Base-by-base conservation (phyloP, 2,113 vertebrate genomes). In the Bungarus multicinctus region DNA sequence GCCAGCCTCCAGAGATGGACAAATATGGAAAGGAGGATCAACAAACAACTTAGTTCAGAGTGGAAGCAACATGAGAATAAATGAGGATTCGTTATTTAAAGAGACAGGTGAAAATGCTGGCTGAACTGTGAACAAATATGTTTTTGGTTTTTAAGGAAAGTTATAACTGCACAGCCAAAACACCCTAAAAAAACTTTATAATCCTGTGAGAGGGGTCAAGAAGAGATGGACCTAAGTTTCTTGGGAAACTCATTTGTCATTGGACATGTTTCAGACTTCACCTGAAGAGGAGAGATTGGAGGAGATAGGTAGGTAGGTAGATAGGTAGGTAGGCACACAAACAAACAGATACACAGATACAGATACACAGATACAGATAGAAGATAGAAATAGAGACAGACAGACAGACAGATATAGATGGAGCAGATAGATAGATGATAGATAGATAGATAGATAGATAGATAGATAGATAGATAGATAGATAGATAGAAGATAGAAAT, bases 21-120 rank as follows among this genome's bases (percentile, higher is more conserved):
- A 50, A 55, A 93, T 16, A 94, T 90, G 74, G 90, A 97, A 97
- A 93, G 47, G 94, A 96, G 93, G 90, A 85, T 88, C 85, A 93
- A 85, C 94, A 91, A 94, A 74, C 54, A 94, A 94, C 91, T 94
- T 23, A 6, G 81, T 0, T 53, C 2, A 88, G 89, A 92, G 90
- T 87, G 88, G 94, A 88, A 95, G 34, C 0, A 94, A 55, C 96
- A 95, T 45, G 18, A 52, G 95, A 94, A 88, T 34, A 22, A 39
- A 88, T 39, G 87, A 3, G 34, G n/a, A 18, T 34, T 86, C 39
- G 6, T 87, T 92, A 87, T 25, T 64, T 93, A 90, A 90, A 95
- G 53, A 94, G 18, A 64, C 20, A 25, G 27, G 45, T 30, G 9
- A 9, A 7, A 55, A 86, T 47, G 11, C 30, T 43, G 87, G 39